These are phyloP conservation scores for Acronicta alni DNA, from an alignment of 2,888 invertebrate genomes.

Conservation along the genomic window DNA sequence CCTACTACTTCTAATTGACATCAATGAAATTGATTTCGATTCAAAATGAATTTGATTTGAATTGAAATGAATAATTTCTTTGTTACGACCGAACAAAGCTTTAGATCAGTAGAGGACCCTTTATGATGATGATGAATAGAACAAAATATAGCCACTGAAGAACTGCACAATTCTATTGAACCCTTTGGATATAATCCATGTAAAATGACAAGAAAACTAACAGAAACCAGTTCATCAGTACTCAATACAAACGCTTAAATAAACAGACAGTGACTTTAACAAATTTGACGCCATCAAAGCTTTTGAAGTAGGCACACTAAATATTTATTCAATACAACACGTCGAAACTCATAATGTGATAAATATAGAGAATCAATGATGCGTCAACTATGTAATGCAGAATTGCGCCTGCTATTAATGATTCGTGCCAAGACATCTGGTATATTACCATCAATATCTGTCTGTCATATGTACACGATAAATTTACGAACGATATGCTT, in stretches of 20 bases:
- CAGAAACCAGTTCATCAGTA: neutral
- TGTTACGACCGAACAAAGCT: too few relatives aligned
- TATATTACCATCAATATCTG: slow-evolving; percentile 68
- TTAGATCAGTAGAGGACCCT: too few relatives aligned
- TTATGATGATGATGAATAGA: too few relatives aligned
- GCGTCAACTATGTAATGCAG: slow-evolving; percentile 75
- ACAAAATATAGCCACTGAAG: too few relatives aligned
- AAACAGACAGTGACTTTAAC: slow-evolving; percentile 32
- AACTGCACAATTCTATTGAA: too few relatives aligned
- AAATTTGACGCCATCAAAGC: slow-evolving; percentile 37
- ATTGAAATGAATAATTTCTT: too few relatives aligned
- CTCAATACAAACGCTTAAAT: slow-evolving; percentile 17
- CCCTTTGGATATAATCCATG: neutral
- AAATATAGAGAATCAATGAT: slow-evolving; percentile 77
- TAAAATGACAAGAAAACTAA: neutral
- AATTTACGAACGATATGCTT: slow-evolving; percentile 53
- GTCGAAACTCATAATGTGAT: slow-evolving; percentile 59
- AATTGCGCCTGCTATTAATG: slow-evolving; percentile 65
- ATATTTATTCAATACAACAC: slow-evolving; percentile 44
- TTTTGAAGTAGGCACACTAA: slow-evolving; percentile 41
- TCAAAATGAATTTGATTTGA: too few relatives aligned
- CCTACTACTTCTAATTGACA: too few relatives aligned
- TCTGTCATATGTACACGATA: slow-evolving; percentile 62
- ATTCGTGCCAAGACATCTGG: slow-evolving; percentile 63
- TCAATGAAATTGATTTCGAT: too few relatives aligned